Evolutionary conservation across 2,888 invertebrate species (phyloP).

Genomic region (Mayetiola destructor): DNA sequence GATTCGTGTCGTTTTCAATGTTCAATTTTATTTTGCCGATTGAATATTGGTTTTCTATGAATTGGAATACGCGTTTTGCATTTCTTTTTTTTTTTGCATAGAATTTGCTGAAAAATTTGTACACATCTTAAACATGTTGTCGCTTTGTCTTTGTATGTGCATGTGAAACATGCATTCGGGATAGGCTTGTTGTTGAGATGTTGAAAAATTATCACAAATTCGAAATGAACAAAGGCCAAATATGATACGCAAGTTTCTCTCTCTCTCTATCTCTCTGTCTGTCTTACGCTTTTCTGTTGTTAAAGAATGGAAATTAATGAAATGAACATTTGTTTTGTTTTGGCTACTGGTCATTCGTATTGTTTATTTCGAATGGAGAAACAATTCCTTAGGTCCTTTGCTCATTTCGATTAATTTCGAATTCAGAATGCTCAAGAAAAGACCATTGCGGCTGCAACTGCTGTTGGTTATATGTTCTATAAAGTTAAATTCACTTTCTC

Average conservation of each 20-base stretch:
- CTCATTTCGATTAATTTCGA: too few species aligned
- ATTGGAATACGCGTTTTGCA: conserved; percentile 8
- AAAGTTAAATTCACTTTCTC: too few species aligned
- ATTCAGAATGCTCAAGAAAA: too few species aligned
- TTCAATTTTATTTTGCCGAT: neutral
- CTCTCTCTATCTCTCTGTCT: neutral
- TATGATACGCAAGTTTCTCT: neutral
- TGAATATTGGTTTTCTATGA: neutral
- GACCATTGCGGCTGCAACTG: too few species aligned
- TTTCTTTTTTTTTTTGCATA: neutral
- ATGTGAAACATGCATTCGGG: too few species aligned
- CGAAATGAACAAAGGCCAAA: neutral
- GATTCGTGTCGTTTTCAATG: conserved; percentile 4
- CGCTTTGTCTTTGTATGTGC: neutral
- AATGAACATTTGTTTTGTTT: conserved; percentile 4
- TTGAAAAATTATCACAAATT: conserved; percentile 8
- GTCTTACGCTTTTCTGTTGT: too few species aligned
- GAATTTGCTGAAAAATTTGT: neutral
- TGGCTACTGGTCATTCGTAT: neutral
- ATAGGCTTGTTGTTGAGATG: neutral
- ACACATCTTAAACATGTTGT: neutral
- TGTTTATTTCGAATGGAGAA: neutral
- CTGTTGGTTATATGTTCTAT: too few species aligned
- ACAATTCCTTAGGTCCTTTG: too few species aligned
- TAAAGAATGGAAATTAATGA: conserved; percentile 5